A percentile compares a stretch with the other conserved stretches of the same genome.
Conservation (phyloP, 1,140 invertebrate genomes). For the Capitella teleta region DNA sequence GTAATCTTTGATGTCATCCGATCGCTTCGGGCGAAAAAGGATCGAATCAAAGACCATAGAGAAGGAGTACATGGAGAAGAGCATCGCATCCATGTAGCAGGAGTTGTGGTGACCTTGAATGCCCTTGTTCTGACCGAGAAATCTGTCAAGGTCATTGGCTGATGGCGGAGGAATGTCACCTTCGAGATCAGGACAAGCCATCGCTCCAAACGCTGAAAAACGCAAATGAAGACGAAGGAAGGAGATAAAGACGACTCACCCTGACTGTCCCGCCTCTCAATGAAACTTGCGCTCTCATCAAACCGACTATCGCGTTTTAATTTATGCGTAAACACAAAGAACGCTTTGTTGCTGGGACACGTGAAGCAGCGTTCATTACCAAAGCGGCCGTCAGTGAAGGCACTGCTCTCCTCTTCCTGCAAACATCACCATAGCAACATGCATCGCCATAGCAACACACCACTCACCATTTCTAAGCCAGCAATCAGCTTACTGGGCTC, state of each 20-base stretch:
- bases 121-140: slow-evolving; percentile 49
- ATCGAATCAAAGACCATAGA: slow-evolving; percentile 83
- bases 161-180: slow-evolving; percentile 58
- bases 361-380: slow-evolving; percentile 59
- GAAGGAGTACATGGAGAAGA: slow-evolving; percentile 95
- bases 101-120: slow-evolving; percentile 97
- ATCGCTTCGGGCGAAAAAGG: slow-evolving; percentile 60
- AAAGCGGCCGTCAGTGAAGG: slow-evolving; percentile 64
- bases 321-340: slow-evolving; percentile 65
- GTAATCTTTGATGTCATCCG: slow-evolving; percentile 71
- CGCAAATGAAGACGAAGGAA: not conserved
- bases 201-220: slow-evolving; percentile 44
- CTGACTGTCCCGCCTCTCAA: not conserved
- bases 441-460: not conserved
- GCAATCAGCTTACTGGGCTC: slow-evolving; percentile 50
- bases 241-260: not conserved
- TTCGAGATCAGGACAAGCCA: slow-evolving; percentile 62
- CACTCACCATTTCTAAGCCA: slow-evolving; percentile 55
- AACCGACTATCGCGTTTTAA: slow-evolving; percentile 69
- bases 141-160: slow-evolving; percentile 8
- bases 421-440: not conserved
- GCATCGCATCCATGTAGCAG: slow-evolving; percentile 90
- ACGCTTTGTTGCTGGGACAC: slow-evolving; percentile 57
- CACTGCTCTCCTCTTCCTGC: slow-evolving; percentile 60
- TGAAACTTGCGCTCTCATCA: slow-evolving; percentile 44